Evolutionary conservation across 30 jellyfish, hydroid and myxozoan genomes (phyloP).

Genomic region (Nemopilema nomurai): DNA sequence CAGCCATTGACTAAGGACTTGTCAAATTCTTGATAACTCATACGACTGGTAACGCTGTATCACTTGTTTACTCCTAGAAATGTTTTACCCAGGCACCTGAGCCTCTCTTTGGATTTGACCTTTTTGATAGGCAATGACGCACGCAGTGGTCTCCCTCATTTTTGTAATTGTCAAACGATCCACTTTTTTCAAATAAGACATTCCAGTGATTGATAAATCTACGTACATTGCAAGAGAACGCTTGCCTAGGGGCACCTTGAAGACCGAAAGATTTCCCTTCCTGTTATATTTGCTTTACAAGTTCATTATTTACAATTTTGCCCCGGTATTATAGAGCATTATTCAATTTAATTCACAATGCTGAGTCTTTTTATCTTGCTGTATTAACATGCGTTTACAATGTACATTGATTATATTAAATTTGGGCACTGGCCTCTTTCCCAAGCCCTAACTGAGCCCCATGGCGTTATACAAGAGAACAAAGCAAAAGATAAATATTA

Average conservation of each 20-base stretch:
- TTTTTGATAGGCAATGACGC: not conserved
- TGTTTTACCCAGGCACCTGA: not conserved
- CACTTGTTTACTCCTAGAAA: too few relatives aligned
- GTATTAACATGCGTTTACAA: not conserved
- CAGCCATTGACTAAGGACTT: too few relatives aligned
- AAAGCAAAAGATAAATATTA: too few relatives aligned
- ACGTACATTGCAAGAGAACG: not conserved
- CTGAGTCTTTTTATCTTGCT: not conserved
- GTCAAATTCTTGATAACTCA: too few relatives aligned
- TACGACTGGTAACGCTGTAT: too few relatives aligned
- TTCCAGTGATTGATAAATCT: not conserved
- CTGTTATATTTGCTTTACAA: not conserved
- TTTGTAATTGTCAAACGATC: not conserved
- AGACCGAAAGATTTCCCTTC: not conserved
- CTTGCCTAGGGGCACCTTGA: not conserved
- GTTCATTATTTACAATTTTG: not conserved
- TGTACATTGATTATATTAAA: not conserved
- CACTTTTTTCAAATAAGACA: not conserved
- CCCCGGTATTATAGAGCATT: not conserved
- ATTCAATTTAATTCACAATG: not conserved
- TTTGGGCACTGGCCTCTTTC: not conserved
- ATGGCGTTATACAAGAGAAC: not conserved
- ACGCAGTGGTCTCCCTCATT: not conserved
- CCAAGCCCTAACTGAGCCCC: not conserved
- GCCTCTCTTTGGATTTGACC: not conserved